Evolutionary conservation across 2,113 vertebrate genomes (phyloP), one percentile per base, ranked within the genome.

Genomic region (Colossoma macropomum): DNA sequence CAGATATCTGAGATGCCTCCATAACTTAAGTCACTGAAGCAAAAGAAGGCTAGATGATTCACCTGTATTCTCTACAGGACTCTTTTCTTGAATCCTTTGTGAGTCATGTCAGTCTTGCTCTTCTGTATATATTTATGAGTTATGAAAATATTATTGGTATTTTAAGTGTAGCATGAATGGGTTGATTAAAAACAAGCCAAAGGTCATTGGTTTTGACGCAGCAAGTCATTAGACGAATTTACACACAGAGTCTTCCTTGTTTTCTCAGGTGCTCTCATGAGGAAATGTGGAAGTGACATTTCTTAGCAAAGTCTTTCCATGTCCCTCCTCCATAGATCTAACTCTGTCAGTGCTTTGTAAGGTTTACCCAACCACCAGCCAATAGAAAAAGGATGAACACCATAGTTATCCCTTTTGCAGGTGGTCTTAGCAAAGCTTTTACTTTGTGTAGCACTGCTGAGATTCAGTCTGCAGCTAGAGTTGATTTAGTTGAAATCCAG

Each of bases 1-100:
- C 63, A 77, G 74, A 75, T 84, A 25, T 25, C 65, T 84, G 10
- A 84, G 56, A 86, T 84, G 69, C 69, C 60, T 80, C 54, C 27
- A 13, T 16, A 54, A 16, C 4, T 34, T 60, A 25, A 50, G 56
- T 6, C 52, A 60, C 10, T 60, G 41, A 27, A 52, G 27, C 28
- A 52, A 5, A 73, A 28, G 72, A 83, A 80, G 72, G 72, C 56
- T 0, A 32, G 56, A 56, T 28, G 41, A 80, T 81, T 10, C 38
- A 75, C 38, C 30, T 69, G 30, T 54, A 41, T 28, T 32, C 28
- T 52, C 12, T 8, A 41, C 21, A 8, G 6, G 38, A 30, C 28
- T 73, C 28, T 27, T 45, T 8, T 9, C n/a, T 73, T 70, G 59
- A 23, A 59, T 25, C 19, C 19, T 56, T 70, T 19, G 17, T 19